These are phyloP conservation scores for Clarias magur DNA, from an alignment of 2,113 vertebrate species.

Conservation along the genomic window DNA sequence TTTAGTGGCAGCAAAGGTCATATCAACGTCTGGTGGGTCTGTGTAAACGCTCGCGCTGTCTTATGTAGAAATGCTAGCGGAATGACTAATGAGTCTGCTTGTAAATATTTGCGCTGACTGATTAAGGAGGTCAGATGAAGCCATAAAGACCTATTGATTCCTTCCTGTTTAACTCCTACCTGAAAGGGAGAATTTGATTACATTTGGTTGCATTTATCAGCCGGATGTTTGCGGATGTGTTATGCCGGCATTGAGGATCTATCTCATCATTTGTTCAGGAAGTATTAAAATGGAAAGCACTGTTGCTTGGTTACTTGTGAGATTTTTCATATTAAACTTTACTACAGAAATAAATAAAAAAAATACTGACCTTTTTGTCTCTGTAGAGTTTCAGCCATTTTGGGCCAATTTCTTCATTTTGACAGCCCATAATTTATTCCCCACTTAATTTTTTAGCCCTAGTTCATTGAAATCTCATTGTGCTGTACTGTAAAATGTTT, in stretches of 20 bases:
- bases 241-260: background rate
- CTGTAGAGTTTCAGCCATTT: background rate
- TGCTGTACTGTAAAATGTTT: background rate
- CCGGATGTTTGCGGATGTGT: background rate
- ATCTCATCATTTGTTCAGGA: background rate
- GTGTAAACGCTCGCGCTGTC: background rate
- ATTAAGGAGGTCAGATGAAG: conserved; percentile 1
- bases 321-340: background rate
- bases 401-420: background rate
- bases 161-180: background rate
- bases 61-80: background rate
- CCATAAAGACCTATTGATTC: background rate
- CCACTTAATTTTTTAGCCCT: background rate
- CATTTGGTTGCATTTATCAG: background rate
- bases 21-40: background rate
- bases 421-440: background rate
- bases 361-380: background rate
- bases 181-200: background rate
- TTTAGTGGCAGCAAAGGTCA: conserved; percentile 23
- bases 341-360: background rate
- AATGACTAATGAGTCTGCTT: conserved; percentile 20
- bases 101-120: conserved; percentile 26
- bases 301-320: background rate
- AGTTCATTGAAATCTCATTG: background rate
- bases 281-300: background rate